A percentile compares a stretch with the other conserved stretches of the same genome.
phyloP scores from a whole-genome alignment of 1,140 invertebrate genomes.

The Drosophila leontia region DNA sequence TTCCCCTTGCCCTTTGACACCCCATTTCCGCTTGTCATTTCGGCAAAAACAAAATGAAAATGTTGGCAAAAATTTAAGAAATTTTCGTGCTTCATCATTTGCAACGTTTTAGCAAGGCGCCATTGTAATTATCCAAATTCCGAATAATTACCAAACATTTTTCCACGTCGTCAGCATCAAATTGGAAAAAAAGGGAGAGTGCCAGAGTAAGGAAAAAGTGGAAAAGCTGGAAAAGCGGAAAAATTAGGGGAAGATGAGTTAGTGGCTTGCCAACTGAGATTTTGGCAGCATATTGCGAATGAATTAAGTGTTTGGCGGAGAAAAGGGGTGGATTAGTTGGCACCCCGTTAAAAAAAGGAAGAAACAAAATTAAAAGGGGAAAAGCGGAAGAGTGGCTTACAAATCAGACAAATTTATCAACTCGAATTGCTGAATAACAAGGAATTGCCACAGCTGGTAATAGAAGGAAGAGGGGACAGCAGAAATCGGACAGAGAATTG shows the following conservation, averaged over 20 bases:
- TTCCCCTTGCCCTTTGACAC: not conserved
- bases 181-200: conserved; percentile 21
- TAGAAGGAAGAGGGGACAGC: not conserved
- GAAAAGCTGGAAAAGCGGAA: not conserved
- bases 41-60: conserved; percentile 38
- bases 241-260: conserved; percentile 38
- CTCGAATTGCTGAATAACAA: conserved; percentile 38
- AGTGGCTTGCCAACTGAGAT: conserved; percentile 63
- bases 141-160: conserved; percentile 77
- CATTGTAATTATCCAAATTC: conserved; percentile 71
- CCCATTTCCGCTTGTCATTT: conserved; percentile 2
- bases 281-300: conserved; percentile 54
- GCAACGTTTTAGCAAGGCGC: conserved; percentile 59
- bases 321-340: conserved; percentile 19
- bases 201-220: not conserved
- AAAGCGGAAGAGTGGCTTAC: conserved; percentile 4
- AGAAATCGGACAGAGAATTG: not conserved
- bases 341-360: conserved; percentile 1
- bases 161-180: conserved; percentile 67
- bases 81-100: conserved; percentile 54
- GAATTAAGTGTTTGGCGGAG: conserved; percentile 34
- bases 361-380: not conserved
- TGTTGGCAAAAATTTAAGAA: conserved; percentile 47
- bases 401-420: conserved; percentile 55
- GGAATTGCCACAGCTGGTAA: conserved; percentile 24